Base-by-base conservation (phyloP, 1,140 invertebrate species). In the Drosophila sucinea region DNA sequence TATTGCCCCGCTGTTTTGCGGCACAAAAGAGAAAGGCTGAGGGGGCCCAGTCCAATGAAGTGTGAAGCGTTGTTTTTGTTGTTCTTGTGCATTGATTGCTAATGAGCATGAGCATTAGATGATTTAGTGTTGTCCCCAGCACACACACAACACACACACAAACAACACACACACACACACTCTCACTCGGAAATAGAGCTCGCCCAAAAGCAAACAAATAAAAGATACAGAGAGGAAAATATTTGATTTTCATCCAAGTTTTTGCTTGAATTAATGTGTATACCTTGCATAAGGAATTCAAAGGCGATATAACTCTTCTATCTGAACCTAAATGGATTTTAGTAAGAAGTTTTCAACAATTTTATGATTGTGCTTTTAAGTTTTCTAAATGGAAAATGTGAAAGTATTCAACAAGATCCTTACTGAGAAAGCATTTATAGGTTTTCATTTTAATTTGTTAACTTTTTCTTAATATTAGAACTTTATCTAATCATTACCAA, bases 21-120 rank as follows among this genome's bases (percentile, higher is more conserved):
- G 17, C 63, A 76, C 66, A 78, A 78, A 78, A 56, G 64, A 58
- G 51, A 63, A 56, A 47, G 47, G 62, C 69, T 69, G 35, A 40
- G 10, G 38, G 23, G 44, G 44, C 44, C 7, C 5, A 51, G 44
- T 27, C 69, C 85, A 87, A 80, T 87, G 80, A 84, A 84, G 83
- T 87, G 83, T 87, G 77, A 87, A 87, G 77, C 83, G 73, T 77
- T 82, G 64, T 55, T 61, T 61, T 64, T 58, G 7, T 27, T 70
- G 64, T 41, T 81, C 58, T 44, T 80, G 80, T 79, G 80, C 84
- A 87, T 87, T 89, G 84, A 87, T 87, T 87, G 80, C 84, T 87
- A 89, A 89, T 89, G 84, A 89, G 84, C 81, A 56, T 67, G 80
- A 79, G 79, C 84, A 89, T 89, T 84, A 75, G 84, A 84, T 89